phyloP scores from a whole-genome alignment of 2,113 vertebrate species.

The Lutjanus erythropterus region DNA sequence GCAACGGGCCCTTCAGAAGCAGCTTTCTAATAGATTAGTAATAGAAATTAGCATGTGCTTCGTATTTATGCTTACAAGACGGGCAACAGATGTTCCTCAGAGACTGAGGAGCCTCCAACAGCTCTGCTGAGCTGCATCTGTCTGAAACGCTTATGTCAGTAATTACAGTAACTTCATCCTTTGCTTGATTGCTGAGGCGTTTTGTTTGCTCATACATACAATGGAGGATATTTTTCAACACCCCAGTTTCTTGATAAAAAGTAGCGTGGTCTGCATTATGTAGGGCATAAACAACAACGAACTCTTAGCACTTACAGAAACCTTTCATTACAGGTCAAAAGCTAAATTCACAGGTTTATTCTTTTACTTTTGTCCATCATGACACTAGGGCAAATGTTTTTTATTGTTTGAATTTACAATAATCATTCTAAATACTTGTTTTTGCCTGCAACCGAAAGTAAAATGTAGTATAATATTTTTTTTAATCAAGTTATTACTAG shows the following conservation, averaged over 20 bases:
- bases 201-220: neutral
- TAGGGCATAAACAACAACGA: neutral
- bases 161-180: slow-evolving; percentile 36
- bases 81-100: slow-evolving; percentile 44
- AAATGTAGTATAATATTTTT: too few species aligned
- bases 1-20: slow-evolving; percentile 24
- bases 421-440: too few species aligned
- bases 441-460: too few species aligned
- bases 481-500: too few species aligned
- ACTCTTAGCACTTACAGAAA: neutral
- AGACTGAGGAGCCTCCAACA: slow-evolving; percentile 14
- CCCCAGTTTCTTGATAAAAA: neutral
- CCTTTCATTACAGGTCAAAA: neutral
- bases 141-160: slow-evolving; percentile 45
- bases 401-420: too few species aligned
- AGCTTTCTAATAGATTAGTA: slow-evolving; percentile 39
- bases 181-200: slow-evolving; percentile 18
- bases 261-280: neutral
- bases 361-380: neutral
- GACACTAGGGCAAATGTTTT: too few species aligned
- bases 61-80: slow-evolving; percentile 15
- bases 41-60: slow-evolving; percentile 47
- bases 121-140: slow-evolving; percentile 40
- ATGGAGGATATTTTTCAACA: neutral
- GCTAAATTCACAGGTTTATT: neutral